These are phyloP conservation scores for Ridgeia piscesae DNA, from an alignment of 1,140 invertebrate genomes.

Conservation along the genomic window DNA sequence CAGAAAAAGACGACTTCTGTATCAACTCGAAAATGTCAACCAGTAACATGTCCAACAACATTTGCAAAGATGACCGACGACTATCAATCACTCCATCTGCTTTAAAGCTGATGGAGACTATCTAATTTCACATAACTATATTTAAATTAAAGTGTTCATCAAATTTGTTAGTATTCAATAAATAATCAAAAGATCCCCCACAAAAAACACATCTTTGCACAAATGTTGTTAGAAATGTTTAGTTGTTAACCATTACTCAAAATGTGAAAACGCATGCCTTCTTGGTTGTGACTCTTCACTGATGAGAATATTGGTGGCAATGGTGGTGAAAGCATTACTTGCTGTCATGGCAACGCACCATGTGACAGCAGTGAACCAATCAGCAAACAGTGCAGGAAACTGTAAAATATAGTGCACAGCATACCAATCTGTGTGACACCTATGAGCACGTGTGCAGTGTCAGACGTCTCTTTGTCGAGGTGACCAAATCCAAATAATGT, in stretches of 20 bases:
- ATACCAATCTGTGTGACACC: not conserved
- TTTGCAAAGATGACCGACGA: not conserved
- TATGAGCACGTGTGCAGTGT: not conserved
- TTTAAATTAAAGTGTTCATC: not conserved
- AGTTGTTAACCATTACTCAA: not conserved
- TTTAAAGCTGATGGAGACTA: not conserved
- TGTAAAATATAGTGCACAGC: constrained; percentile 5
- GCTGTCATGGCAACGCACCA: not conserved
- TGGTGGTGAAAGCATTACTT: not conserved
- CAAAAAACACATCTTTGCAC: not conserved
- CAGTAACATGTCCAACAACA: not conserved
- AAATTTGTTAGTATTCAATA: not conserved
- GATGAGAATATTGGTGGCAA: not conserved
- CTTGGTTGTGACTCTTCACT: not conserved
- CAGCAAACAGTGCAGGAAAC: not conserved
- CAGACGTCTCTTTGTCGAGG: not conserved
- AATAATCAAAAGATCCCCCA: not conserved
- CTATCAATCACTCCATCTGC: not conserved
- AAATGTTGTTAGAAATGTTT: not conserved
- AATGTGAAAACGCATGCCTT: not conserved
- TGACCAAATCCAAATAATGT: not conserved
- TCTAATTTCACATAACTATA: not conserved
- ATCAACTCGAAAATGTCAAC: not conserved
- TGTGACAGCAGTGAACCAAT: constrained; percentile 4
- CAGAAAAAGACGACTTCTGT: not conserved